Evolutionary conservation across 2,888 invertebrate genomes (phyloP).

Genomic region (Synanthedon andrenaeformis): DNA sequence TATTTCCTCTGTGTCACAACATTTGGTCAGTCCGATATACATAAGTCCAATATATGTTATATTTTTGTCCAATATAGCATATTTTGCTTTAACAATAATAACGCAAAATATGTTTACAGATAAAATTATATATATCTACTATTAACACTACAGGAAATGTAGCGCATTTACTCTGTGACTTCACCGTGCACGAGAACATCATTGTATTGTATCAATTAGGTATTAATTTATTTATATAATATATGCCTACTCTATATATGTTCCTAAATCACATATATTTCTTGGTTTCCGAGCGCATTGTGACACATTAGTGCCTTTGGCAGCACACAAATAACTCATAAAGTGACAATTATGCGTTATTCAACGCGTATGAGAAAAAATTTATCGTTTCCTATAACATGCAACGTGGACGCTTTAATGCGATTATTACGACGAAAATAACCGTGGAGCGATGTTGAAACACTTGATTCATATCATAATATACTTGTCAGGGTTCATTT

Average conservation of each 20-base stretch:
- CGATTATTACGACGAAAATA: slow-evolving; percentile 2
- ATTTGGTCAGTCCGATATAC: no score
- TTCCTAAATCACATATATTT: slow-evolving; percentile 5
- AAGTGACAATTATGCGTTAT: slow-evolving; percentile 46
- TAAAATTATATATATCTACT: no score
- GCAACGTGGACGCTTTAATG: not conserved
- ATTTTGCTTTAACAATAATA: no score
- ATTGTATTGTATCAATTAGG: no score
- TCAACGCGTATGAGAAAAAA: slow-evolving; percentile 36
- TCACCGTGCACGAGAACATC: no score
- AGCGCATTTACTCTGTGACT: no score
- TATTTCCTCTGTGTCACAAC: no score
- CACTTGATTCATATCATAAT: not conserved
- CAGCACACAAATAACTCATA: slow-evolving; percentile 47
- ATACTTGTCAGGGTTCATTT: slow-evolving; percentile 1
- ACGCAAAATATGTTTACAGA: no score
- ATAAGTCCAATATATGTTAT: no score
- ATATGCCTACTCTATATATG: not conserved
- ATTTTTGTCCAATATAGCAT: no score
- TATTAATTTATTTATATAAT: no score
- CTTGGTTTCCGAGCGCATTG: slow-evolving; percentile 27
- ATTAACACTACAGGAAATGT: no score
- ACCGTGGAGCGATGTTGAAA: not conserved
- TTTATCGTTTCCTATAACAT: slow-evolving; percentile 23
- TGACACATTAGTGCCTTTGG: slow-evolving; percentile 34